Percentiles rank a stretch among this genome's conserved stretches.
Conservation (phyloP, 1,140 invertebrate species). For the Scaptomyza hsui region DNA sequence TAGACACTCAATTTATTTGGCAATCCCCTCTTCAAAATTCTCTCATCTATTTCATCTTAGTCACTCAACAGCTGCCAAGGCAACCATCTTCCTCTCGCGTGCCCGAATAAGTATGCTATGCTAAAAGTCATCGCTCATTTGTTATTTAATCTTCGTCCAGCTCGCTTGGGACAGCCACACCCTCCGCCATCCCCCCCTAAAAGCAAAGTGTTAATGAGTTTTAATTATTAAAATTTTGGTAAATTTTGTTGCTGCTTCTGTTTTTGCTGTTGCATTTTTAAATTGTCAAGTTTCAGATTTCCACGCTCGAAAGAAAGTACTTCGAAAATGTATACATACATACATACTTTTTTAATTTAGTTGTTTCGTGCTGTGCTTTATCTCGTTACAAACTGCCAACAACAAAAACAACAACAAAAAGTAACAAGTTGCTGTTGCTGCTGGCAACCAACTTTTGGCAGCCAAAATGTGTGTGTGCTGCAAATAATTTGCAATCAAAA, state of each 20-base stretch:
- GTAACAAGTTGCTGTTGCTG: constrained; percentile 49
- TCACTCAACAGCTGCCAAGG: constrained; percentile 15
- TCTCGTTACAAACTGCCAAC: constrained; percentile 64
- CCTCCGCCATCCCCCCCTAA: background rate
- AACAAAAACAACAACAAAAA: constrained; percentile 45
- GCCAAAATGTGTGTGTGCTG: constrained; percentile 48
- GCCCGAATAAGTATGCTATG: constrained; percentile 55
- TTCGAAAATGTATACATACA: constrained; percentile 18
- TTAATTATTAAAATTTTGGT: constrained; percentile 73
- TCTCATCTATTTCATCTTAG: constrained; percentile 11
- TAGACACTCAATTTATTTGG: constrained; percentile 31
- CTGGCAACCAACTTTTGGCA: constrained; percentile 67
- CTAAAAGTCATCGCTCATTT: constrained; percentile 76
- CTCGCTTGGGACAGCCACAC: constrained; percentile 25
- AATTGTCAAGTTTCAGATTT: constrained; percentile 33
- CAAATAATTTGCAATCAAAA: constrained; percentile 81
- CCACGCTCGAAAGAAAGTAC: background rate
- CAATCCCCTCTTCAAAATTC: constrained; percentile 7
- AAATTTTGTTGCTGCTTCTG: constrained; percentile 25
- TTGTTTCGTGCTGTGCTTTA: constrained; percentile 32
- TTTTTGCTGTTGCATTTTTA: constrained; percentile 38
- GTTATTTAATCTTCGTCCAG: constrained; percentile 77
- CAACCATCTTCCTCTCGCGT: background rate
- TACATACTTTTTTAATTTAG: constrained; percentile 29
- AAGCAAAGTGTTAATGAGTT: constrained; percentile 76